Percentiles rank a stretch among this genome's conserved stretches.
phyloP scores from a whole-genome alignment of 2,888 invertebrate genomes.

The Netelia virgata region DNA sequence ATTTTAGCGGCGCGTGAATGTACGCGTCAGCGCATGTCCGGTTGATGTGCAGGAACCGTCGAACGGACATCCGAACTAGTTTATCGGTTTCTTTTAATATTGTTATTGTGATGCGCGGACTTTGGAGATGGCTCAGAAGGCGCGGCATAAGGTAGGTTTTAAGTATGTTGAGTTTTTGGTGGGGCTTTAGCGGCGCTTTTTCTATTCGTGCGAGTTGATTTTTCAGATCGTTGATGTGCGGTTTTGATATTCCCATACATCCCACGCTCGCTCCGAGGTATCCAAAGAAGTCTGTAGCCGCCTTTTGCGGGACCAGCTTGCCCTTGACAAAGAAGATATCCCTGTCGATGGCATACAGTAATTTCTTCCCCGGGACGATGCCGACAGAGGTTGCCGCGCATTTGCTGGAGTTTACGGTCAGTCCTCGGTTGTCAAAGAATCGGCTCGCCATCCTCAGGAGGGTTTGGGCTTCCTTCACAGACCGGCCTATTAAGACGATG shows the following conservation, averaged over 20 bases:
- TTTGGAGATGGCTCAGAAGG: constrained; percentile 1
- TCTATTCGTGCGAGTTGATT: neutral
- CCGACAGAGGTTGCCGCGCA: constrained; percentile 61
- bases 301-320: constrained; percentile 23
- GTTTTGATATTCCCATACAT: neutral
- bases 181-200: constrained; percentile 42
- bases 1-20: constrained; percentile 6
- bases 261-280: constrained; percentile 5
- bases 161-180: constrained; percentile 29
- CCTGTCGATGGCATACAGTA: constrained; percentile 44
- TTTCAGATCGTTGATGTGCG: neutral
- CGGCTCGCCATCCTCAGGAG: constrained; percentile 38
- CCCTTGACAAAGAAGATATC: constrained; percentile 47
- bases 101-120: neutral
- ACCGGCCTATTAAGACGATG: constrained; percentile 57
- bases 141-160: constrained; percentile 7
- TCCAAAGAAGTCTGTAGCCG: neutral
- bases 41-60: constrained; percentile 10
- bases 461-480: constrained; percentile 21
- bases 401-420: constrained; percentile 58
- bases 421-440: constrained; percentile 57
- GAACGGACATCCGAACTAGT: constrained; percentile 13
- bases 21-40: constrained; percentile 28
- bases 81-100: constrained; percentile 38
- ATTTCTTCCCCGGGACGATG: constrained; percentile 65